Percentiles rank a stretch among this genome's conserved stretches.
These are phyloP conservation scores for Eubasilissa splendida DNA, from an alignment of 2,888 invertebrate genomes.

Conservation along the genomic window DNA sequence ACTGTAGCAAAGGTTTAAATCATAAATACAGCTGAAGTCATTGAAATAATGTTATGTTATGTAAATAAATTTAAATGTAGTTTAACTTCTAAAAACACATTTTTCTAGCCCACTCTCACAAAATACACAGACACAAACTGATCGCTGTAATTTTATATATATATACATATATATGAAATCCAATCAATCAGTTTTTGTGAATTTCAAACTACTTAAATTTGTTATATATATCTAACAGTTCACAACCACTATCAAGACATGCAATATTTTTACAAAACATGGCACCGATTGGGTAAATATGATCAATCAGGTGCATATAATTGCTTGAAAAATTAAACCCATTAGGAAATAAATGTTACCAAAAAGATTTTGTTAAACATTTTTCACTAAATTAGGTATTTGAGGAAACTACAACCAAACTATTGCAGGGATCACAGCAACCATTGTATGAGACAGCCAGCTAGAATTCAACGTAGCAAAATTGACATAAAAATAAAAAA, in stretches of 20 bases:
- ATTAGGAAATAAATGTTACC: not conserved
- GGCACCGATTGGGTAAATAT: not conserved
- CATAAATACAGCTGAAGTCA: too few species aligned
- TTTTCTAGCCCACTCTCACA: not conserved
- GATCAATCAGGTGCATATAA: not conserved
- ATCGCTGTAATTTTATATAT: not conserved
- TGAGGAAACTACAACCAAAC: constrained; percentile 5
- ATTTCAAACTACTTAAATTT: too few species aligned
- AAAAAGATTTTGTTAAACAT: not conserved
- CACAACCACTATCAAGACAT: constrained; percentile 44
- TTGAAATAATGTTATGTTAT: too few species aligned
- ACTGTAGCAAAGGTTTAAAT: too few species aligned
- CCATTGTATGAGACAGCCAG: constrained; percentile 57
- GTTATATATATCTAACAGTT: constrained; percentile 18
- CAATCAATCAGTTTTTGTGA: not conserved
- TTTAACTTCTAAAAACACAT: not conserved
- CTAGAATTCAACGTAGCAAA: constrained; percentile 56
- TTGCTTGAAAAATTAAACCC: constrained; percentile 4
- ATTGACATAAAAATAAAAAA: constrained; percentile 39
- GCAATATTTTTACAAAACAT: constrained; percentile 31
- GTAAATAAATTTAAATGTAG: not conserved
- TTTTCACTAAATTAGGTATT: not conserved
- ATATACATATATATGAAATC: not conserved
- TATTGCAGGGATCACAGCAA: constrained; percentile 37
- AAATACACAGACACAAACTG: not conserved